Evolutionary conservation across 1,140 invertebrate genomes (phyloP).

Genomic region (Tetragnatha versicolor): DNA sequence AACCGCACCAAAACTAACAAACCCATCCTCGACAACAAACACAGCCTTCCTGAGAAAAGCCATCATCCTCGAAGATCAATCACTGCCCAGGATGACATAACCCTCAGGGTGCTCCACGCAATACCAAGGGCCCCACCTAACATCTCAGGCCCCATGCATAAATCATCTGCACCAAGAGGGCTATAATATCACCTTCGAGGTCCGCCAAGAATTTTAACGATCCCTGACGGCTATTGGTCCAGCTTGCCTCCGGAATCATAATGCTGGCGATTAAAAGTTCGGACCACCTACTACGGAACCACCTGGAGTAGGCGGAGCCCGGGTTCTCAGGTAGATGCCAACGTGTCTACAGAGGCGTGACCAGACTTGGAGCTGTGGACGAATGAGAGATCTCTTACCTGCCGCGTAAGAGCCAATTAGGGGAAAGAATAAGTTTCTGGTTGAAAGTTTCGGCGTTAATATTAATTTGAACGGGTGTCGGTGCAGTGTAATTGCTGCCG

Average conservation of each 20-base stretch:
- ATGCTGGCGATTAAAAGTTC: neutral
- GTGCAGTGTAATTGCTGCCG: constrained; percentile 3
- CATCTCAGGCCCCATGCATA: neutral
- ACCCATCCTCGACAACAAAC: no score
- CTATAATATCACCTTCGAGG: neutral
- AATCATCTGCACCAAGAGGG: constrained; percentile 7
- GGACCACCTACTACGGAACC: constrained; percentile 36
- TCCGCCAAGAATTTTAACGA: constrained; percentile 38
- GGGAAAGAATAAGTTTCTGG: neutral
- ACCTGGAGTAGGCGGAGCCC: constrained; percentile 14
- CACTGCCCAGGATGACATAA: constrained; percentile 17
- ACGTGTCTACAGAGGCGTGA: constrained; percentile 50
- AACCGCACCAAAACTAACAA: no score
- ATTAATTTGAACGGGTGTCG: constrained; percentile 10
- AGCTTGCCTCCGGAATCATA: constrained; percentile 22
- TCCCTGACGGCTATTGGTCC: neutral
- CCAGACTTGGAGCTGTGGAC: constrained; percentile 7
- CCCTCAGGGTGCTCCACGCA: neutral
- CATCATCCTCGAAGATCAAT: no score
- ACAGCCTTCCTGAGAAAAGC: no score
- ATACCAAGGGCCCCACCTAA: neutral
- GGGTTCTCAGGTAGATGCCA: constrained; percentile 45
- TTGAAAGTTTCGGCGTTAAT: constrained; percentile 22
- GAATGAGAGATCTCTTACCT: constrained; percentile 34
- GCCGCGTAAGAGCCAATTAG: constrained; percentile 34